Evolutionary conservation across 2,888 invertebrate species (phyloP).

Genomic region (Phortica okadai): DNA sequence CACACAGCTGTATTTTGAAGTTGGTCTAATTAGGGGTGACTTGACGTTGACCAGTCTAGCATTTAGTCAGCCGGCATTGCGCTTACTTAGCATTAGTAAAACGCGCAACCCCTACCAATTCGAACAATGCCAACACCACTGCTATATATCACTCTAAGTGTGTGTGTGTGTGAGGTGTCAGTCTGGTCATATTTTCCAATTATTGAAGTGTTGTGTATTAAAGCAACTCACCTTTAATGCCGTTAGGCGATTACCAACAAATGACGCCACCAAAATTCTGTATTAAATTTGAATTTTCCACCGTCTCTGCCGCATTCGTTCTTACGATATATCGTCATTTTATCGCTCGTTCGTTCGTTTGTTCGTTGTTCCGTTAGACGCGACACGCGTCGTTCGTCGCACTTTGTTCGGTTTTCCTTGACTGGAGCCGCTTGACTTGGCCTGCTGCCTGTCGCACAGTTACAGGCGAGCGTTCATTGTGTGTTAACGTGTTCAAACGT

Average conservation of each 20-base stretch:
- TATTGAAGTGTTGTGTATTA: not conserved
- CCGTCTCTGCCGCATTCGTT: slow-evolving; percentile 23
- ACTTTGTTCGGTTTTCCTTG: slow-evolving; percentile 34
- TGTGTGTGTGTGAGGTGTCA: not conserved
- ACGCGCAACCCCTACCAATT: not conserved
- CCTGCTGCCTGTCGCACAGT: slow-evolving; percentile 53
- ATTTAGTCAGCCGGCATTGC: not conserved
- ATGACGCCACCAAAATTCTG: slow-evolving; percentile 60
- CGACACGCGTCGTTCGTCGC: not conserved
- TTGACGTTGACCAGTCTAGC: slow-evolving; percentile 47
- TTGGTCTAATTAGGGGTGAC: slow-evolving; percentile 55
- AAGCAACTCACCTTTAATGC: slow-evolving; percentile 1
- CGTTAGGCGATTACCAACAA: slow-evolving; percentile 52
- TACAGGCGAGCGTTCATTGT: slow-evolving; percentile 57
- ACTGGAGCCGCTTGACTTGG: slow-evolving; percentile 38
- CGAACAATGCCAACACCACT: not conserved
- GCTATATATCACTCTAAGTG: not conserved
- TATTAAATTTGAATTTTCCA: slow-evolving; percentile 54
- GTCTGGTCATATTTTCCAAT: slow-evolving; percentile 19
- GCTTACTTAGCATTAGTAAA: not conserved
- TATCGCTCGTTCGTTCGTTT: slow-evolving; percentile 7
- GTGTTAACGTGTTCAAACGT: slow-evolving; percentile 55
- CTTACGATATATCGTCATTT: not conserved
- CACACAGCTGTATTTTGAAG: slow-evolving; percentile 9
- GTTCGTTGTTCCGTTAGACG: too few species aligned